These are phyloP conservation scores for Brachyhypopomus gauderio DNA, from an alignment of 2,113 vertebrate genomes.

Conservation along the genomic window DNA sequence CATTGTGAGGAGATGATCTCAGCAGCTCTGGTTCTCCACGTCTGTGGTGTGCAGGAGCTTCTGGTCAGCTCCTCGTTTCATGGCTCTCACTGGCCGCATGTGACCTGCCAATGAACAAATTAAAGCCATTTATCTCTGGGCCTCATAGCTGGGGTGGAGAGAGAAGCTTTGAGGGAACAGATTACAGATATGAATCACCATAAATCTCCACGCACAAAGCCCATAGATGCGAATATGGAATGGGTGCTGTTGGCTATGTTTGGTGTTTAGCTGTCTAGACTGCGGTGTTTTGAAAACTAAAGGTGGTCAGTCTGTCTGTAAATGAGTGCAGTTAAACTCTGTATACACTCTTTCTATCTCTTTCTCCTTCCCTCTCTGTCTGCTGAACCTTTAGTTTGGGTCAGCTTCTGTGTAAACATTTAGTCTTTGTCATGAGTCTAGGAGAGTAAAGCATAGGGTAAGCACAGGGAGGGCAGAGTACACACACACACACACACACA, in stretches of 20 bases:
- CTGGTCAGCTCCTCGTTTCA: constrained; percentile 1
- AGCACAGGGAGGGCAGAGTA: not conserved
- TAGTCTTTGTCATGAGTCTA: constrained; percentile 8
- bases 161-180: constrained; percentile 45
- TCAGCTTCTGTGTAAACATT: not conserved
- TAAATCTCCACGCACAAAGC: constrained; percentile 48
- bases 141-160: constrained; percentile 51
- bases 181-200: constrained; percentile 59
- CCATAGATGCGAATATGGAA: constrained; percentile 51
- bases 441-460: constrained; percentile 19
- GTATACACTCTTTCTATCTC: not conserved
- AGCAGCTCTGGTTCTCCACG: not conserved
- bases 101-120: constrained; percentile 56
- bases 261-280: constrained; percentile 30
- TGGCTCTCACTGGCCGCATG: constrained; percentile 16
- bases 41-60: constrained; percentile 43
- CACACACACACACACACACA: not conserved
- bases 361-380: not conserved
- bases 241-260: constrained; percentile 34
- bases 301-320: constrained; percentile 35
- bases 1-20: too few relatives aligned
- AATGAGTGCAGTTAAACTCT: constrained; percentile 31
- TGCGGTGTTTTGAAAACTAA: constrained; percentile 40
- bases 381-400: not conserved
- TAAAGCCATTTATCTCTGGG: constrained; percentile 59